Conservation (phyloP, 2,888 invertebrate species). For the Diarsia mendica region DNA sequence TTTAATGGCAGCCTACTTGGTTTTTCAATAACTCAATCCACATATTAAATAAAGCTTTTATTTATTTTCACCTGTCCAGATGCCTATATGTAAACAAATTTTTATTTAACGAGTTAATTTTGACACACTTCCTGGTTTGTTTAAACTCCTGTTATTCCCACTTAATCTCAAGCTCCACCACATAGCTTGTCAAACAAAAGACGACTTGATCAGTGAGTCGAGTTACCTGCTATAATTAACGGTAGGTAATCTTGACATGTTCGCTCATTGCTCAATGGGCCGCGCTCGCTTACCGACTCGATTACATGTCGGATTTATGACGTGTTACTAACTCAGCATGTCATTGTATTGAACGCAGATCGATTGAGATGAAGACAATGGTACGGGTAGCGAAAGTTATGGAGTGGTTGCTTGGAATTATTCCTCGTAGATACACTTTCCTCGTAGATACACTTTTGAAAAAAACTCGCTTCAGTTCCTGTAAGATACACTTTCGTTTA, state of each 20-base stretch:
- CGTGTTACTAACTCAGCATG: slow-evolving; percentile 42
- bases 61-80: too few relatives aligned
- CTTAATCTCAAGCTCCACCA: not conserved
- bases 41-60: too few relatives aligned
- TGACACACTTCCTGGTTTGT: too few relatives aligned
- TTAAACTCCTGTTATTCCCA: too few relatives aligned
- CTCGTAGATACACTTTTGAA: too few relatives aligned
- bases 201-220: slow-evolving; percentile 32
- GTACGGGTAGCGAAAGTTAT: not conserved
- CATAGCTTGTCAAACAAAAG: slow-evolving; percentile 28
- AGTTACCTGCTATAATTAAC: slow-evolving; percentile 45
- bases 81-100: too few relatives aligned
- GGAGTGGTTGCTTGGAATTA: not conserved
- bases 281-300: slow-evolving; percentile 46
- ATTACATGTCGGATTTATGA: slow-evolving; percentile 51
- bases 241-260: slow-evolving; percentile 59
- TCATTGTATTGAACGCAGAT: slow-evolving; percentile 21
- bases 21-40: too few relatives aligned
- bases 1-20: too few relatives aligned
- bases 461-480: too few relatives aligned
- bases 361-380: slow-evolving; percentile 23
- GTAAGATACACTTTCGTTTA: too few relatives aligned
- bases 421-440: too few relatives aligned
- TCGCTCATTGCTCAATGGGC: slow-evolving; percentile 58
- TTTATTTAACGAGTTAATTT: too few relatives aligned